Percentiles rank a stretch among this genome's conserved stretches.
Conservation (phyloP, 2,113 vertebrate species). For the Sphaerodactylus townsendi region DNA sequence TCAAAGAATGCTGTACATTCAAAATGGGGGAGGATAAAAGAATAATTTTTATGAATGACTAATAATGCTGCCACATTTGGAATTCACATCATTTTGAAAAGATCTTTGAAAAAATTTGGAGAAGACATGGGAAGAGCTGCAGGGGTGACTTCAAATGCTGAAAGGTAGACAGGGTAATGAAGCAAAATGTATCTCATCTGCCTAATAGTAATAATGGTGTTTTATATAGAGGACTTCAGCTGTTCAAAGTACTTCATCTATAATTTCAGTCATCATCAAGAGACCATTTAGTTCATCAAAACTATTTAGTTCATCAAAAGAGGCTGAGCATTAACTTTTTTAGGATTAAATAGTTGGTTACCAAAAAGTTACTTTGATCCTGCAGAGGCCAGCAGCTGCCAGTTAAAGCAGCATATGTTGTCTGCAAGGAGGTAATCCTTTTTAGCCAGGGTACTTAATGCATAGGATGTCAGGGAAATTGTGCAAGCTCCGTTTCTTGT, state of each 20-base stretch:
- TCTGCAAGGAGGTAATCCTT: neutral
- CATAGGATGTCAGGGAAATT: no score
- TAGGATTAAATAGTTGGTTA: neutral
- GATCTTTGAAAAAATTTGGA: neutral
- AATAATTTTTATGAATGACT: neutral
- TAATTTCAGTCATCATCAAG: neutral
- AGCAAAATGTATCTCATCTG: neutral
- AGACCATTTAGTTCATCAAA: neutral
- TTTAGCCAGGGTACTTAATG: neutral
- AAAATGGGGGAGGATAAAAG: neutral
- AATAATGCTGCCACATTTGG: neutral
- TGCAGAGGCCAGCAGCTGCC: neutral
- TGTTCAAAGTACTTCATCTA: neutral
- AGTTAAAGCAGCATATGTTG: neutral
- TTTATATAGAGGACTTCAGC: neutral
- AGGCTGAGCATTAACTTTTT: neutral
- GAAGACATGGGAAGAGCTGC: neutral
- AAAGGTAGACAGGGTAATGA: neutral
- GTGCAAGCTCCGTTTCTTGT: neutral
- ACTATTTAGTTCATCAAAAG: slow-evolving; percentile 1
- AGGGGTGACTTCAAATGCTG: neutral
- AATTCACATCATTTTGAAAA: neutral
- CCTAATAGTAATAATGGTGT: neutral
- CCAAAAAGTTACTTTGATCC: neutral
- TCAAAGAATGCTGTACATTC: neutral